Percentiles rank a stretch among this genome's conserved stretches.
phyloP scores from a whole-genome alignment of 1,140 invertebrate genomes.

The Drosophila ananassae region DNA sequence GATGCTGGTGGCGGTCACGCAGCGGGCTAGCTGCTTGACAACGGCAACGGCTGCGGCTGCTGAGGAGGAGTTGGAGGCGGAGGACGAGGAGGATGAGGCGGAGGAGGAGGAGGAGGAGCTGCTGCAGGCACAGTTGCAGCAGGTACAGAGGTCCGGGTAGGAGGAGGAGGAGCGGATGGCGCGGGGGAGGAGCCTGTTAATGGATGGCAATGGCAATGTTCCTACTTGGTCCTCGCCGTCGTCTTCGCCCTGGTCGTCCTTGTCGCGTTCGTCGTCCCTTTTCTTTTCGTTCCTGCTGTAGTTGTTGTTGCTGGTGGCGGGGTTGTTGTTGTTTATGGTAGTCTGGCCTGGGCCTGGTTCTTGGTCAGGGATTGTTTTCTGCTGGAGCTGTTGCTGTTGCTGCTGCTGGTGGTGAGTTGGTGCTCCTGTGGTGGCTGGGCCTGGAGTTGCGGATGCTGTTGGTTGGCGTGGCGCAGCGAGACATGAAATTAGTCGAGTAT shows the following conservation, averaged over 20 bases:
- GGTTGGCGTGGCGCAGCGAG: constrained; percentile 46
- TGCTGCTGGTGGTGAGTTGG: constrained; percentile 8
- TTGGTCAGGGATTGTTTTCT: constrained; percentile 38
- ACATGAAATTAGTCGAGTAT: constrained; percentile 73
- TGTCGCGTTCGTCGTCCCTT: not conserved
- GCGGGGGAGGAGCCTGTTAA: constrained; percentile 3
- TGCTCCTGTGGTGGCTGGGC: constrained; percentile 3
- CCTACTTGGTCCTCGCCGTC: constrained; percentile 43
- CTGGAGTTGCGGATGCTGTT: constrained; percentile 21
- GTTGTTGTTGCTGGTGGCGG: constrained; percentile 1
- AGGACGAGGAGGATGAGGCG: constrained; percentile 23
- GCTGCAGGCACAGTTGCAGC: constrained; percentile 30
- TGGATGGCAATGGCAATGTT: constrained; percentile 41
- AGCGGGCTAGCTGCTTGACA: constrained; percentile 68
- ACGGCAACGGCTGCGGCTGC: constrained; percentile 31
- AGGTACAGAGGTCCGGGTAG: constrained; percentile 38
- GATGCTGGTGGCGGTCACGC: constrained; percentile 80
- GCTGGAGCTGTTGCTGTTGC: constrained; percentile 18
- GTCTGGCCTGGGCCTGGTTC: constrained; percentile 23
- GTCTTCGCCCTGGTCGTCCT: constrained; percentile 7
- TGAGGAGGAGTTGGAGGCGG: constrained; percentile 15
- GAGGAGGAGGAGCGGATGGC: constrained; percentile 13
- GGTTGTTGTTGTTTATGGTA: constrained; percentile 20
- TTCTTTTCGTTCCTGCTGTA: constrained; percentile 1
- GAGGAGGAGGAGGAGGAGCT: constrained; percentile 24